Base-by-base conservation (phyloP, 2,113 vertebrate species). In the Crotophaga sulcirostris region DNA sequence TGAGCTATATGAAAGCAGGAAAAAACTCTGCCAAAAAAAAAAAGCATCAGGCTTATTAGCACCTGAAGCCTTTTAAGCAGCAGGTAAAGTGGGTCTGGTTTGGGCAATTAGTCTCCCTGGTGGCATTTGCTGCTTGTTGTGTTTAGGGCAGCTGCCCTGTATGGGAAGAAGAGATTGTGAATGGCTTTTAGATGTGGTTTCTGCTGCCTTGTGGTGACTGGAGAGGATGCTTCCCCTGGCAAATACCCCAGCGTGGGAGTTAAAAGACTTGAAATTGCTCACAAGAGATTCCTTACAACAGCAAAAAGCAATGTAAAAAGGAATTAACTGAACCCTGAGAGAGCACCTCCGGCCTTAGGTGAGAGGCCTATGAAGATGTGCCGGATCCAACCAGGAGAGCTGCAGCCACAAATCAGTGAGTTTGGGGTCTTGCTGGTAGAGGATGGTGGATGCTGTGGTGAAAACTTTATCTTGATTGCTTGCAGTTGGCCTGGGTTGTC, bases 181-280 rank as follows among this genome's bases (percentile, higher is more conserved):
- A 2, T 24, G 23, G 3, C 0, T 44, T 47, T 62, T 23, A 17
- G 7, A 25, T 62, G 16, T 10, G 6, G 2, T 38, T 55, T 79
- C 2, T 79, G 10, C 1, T 73, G 16, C 1, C 1, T 85, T 1
- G 0, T 6, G 6, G 1, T 72, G 7, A 9, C 0, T 92, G 20
- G 5, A 34, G 11, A 1, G 18, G 7, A 3, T 66, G 4, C 0
- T 70, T 47, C 3, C 4, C 0, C 18, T 62, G 4, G 19, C 2
- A 67, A 58, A 8, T 1, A 2, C 0, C 2, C 0, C 0, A 1
- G 10, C 11, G 25, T 8, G 2, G 1, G 28, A 33, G 26, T 40
- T 56, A 29, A 80, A n/a, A 29, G 29, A 5, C 1, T 25, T 44
- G 15, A 56, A 42, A 13, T 15, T n/a, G 4, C 4, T 54, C 2